Percentiles rank a stretch among this genome's conserved stretches.
These are phyloP conservation scores for Tetraodon nigroviridis DNA, from an alignment of 2,113 vertebrate species.

Conservation along the genomic window DNA sequence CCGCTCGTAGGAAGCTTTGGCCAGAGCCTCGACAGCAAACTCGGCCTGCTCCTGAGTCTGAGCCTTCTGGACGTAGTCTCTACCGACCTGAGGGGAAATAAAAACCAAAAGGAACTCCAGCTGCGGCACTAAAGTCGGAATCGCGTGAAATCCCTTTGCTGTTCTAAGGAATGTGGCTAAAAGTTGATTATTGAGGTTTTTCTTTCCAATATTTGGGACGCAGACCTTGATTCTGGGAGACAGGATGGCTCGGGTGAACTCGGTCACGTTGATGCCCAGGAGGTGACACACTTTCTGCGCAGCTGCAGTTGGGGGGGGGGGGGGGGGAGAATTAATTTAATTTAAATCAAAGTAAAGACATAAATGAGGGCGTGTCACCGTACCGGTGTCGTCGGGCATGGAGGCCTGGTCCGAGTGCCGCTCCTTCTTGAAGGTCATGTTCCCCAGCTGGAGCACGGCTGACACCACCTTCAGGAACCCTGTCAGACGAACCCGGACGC, in stretches of 20 bases:
- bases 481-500: too few species aligned
- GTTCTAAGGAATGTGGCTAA: too few species aligned
- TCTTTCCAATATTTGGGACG: neutral
- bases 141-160: neutral
- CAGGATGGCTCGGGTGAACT: conserved; percentile 93
- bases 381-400: conserved; percentile 94
- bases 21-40: conserved; percentile 94
- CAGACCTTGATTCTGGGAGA: conserved; percentile 90
- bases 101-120: neutral
- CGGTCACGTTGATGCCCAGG: conserved; percentile 92
- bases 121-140: neutral
- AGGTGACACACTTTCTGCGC: conserved; percentile 97
- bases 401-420: conserved; percentile 95
- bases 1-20: conserved; percentile 94
- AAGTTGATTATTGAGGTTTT: too few species aligned
- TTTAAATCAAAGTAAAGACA: neutral
- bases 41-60: conserved; percentile 99
- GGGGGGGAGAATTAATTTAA: neutral
- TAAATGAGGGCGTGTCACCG: neutral
- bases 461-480: conserved; percentile 91
- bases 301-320: conserved; percentile 67
- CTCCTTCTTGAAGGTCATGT: conserved; percentile 96
- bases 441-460: conserved; percentile 91
- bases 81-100: conserved; percentile 72
- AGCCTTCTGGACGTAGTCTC: conserved; percentile 97